Evolutionary conservation across 2,113 vertebrate genomes (phyloP), one percentile per base, ranked within the genome.

Genomic region (Ptilonorhynchus violaceus): DNA sequence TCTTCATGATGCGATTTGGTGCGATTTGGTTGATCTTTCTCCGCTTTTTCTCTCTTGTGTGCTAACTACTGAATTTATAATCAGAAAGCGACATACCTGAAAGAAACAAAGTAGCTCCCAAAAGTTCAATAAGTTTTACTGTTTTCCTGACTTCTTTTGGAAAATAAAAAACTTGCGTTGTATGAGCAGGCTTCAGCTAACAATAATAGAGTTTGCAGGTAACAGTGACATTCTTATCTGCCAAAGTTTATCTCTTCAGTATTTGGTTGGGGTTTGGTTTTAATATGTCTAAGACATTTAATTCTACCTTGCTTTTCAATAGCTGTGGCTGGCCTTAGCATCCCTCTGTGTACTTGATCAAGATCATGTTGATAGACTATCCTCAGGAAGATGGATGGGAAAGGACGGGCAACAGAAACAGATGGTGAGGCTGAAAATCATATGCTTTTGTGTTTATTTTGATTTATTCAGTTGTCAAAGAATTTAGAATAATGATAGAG

Each of bases 401-500:
- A 99, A 99, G 95, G 99, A 99, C 1, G 99, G 99, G 46, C 99
- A 99, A 67, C 99, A 99, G 97, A 99, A 99, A 84, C 99, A 99
- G 97, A 99, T 99, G 99, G 99, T 99, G 89, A 98, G 98, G 78
- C 16, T 78, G 12, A 62, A 86, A 94, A 72, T 25, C 5, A 1
- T 62, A 13, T 1, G 0, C 13, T 52, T 76, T 73, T 66, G 8
- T 89, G 24, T 52, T 74, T 60, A 19, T 74, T 88, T 81, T 66
- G 4, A 37, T 70, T 50, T 50, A 77, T 66, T 84, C 15, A 13
- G 18, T 70, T 35, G 55, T 67, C 8, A 47, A 46, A 92, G 19
- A 72, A 80, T 85, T 76, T 37, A 76, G 12, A 85, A 44, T 27
- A 73, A 53, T 44, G 13, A 27, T 44, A 69, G 15, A 41, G 50